Base-by-base conservation (phyloP, 2,797 vertebrate species). In the Takifugu ocellatus region DNA sequence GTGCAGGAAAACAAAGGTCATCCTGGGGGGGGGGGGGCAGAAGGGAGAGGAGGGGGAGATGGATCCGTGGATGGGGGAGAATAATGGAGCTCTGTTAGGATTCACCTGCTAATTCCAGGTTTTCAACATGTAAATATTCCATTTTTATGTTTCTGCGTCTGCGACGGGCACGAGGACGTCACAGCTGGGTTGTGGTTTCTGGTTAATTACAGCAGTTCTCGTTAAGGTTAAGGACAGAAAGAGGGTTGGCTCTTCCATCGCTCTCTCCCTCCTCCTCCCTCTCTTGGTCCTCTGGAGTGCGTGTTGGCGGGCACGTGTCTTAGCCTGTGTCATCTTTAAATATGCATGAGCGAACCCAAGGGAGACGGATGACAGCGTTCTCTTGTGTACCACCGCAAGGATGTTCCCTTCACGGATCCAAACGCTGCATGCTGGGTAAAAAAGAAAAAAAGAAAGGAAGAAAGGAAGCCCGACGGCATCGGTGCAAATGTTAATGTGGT, bases 401-500 rank as follows among this genome's bases (percentile, higher is more conserved):
- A 61, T 70, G 77, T 74, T 81, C 75, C 73, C 65, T 61, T 39
- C 36, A 39, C 36, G 36, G 11, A 14, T 39, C 36, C 36, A 39
- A 15, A 39, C 36, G 49, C 39, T 73, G 77, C 54, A 50, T 16
- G 59, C 68, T 61, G 79, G 72, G 51, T 58, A 44, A 61, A 59
- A 31, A 14, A 39, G 14, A 14, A 14, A 39, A 39, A 39, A 14
- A 14, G 64, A 59, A 31, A 33, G 6, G 6, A 29, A 29, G 6
- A 29, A 29, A 29, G 7, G 7, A 66, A 21, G 73, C 81, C 64
- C 6, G 14, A 51, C 68, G 74, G 78, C 78, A 54, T 63, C 59
- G 25, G 55, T 61, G 70, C 71, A 75, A 82, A 83, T 82, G 77
- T 77, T 78, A 79, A 66, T 3, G 54, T 49, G 58, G 54, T 66